Base-by-base conservation (phyloP, 2,113 vertebrate species). In the Ranitomeya imitator region DNA sequence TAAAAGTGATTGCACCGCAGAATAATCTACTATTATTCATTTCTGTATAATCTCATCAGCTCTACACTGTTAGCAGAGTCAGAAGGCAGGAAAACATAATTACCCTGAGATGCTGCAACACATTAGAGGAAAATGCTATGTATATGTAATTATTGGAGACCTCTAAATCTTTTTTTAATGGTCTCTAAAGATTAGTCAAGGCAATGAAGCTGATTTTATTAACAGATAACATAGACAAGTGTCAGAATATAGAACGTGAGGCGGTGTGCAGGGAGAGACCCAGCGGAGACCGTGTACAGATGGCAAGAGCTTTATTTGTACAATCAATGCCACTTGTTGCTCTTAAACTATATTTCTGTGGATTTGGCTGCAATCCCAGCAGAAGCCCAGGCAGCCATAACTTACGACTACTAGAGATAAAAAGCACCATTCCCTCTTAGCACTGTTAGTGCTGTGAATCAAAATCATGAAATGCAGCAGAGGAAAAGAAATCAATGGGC, bases 171-270 rank as follows among this genome's bases (percentile, higher is more conserved):
- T 16, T 26, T 79, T 79, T 65, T 86, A 79, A 86, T 65, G 85
- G 37, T 65, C 85, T 86, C 74, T 61, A 55, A 77, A 79, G 85
- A 86, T 78, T 86, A 65, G 85, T 67, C 74, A 63, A 60, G 61
- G 61, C 85, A 87, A 80, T 80, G 77, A 87, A 87, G 78, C 74
- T 59, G 63, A 67, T 79, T 87, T 87, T 79, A 87, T 87, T 79
- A 80, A 54, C 77, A 80, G 63, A 79, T 87, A 87, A 80, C 45
- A 57, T 59, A 59, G 77, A 80, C 51, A 69, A 63, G 76, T 52
- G 21, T 31, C 61, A 31, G 71, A 76, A 86, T 86, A 26, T 19
- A 79, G 73, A 51, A 77, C 2, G 26, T 15, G 18, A 51, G 21
- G 55, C 85, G 14, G 18, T 23, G 45, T 15, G 63, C n/a, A 71